Base-by-base conservation (phyloP, 2,113 vertebrate genomes). In the Ceratotherium simum region DNA sequence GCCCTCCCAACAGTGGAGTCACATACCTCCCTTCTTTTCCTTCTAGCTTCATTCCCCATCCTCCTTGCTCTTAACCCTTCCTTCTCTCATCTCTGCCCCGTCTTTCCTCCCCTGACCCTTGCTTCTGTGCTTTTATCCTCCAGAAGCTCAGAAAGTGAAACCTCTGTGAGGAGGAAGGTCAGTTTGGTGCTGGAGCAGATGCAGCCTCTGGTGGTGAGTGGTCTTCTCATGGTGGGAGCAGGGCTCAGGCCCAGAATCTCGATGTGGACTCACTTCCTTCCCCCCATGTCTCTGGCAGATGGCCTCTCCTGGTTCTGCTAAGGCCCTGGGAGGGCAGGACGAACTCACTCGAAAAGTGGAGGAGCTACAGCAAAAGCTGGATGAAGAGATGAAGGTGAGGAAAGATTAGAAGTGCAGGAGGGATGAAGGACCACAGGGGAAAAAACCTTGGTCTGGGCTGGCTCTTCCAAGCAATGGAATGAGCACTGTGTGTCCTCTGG, bases 121-220 rank as follows among this genome's bases (percentile, higher is more conserved):
- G n/a, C 21, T 33, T 94, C 80, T 97, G 18, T 87, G 16, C 54
- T 72, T 90, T 81, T 48, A 21, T 65, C 48, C 48, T 87, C 36
- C 65, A 99, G 99, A 97, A 99, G 98, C 96, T 98, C 70, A 0
- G 99, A 99, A 70, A 99, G 98, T 0, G 99, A 99, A 2, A 86
- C 90, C 0, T 88, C 98, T 48, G 98, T 99, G 94, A 99, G 98
- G 81, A 99, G 98, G 93, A 99, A 99, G 98, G 99, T 99, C 54
- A 98, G 98, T 51, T 96, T 99, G 51, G 98, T 99, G 95, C 98
- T 99, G 69, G 99, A 99, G 97, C 99, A 99, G 96, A 96, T 99
- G 96, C 99, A 99, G 95, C 98, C 98, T 39, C 96, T 99, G 5
- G 97, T 86, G 98, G 99, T 99, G 98, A 98, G 98, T 96, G 0